A percentile compares a stretch with the other conserved stretches of the same genome.
Conservation (phyloP, 2,888 invertebrate species). For the Stictocephala bisonia region DNA sequence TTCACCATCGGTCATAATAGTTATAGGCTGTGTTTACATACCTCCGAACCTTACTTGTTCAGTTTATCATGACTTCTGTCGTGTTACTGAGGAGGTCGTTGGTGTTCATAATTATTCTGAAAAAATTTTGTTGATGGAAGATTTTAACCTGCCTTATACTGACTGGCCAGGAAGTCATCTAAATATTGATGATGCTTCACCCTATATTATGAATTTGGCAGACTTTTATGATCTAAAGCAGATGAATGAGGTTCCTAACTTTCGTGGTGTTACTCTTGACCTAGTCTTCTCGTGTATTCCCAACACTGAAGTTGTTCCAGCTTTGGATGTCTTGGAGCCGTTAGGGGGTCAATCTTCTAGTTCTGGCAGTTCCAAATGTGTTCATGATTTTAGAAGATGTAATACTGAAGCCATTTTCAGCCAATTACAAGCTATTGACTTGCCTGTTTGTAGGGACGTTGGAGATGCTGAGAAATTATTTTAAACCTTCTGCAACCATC, state of each 20-base stretch:
- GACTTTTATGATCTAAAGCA: slow-evolving; percentile 3
- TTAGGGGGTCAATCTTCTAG: too few species aligned
- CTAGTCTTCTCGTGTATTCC: slow-evolving; percentile 4
- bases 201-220: background rate
- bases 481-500: background rate
- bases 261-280: background rate
- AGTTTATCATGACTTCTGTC: slow-evolving; percentile 1
- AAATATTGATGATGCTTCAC: background rate
- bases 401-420: background rate
- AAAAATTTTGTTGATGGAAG: background rate
- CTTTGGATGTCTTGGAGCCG: too few species aligned
- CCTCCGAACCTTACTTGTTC: background rate
- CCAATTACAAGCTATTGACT: background rate
- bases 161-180: slow-evolving; percentile 1
- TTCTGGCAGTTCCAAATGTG: background rate
- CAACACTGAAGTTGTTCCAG: background rate
- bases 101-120: background rate
- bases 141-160: background rate
- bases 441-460: background rate
- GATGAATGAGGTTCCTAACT: slow-evolving; percentile 7
- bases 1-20: too few species aligned
- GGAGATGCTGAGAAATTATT: background rate
- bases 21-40: slow-evolving; percentile 13
- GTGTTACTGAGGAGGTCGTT: background rate
- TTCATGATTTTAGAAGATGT: slow-evolving; percentile 1